A percentile compares a stretch with the other conserved stretches of the same genome.
phyloP scores from a whole-genome alignment of 1,140 invertebrate species.

The Euura saliciscinereae region DNA sequence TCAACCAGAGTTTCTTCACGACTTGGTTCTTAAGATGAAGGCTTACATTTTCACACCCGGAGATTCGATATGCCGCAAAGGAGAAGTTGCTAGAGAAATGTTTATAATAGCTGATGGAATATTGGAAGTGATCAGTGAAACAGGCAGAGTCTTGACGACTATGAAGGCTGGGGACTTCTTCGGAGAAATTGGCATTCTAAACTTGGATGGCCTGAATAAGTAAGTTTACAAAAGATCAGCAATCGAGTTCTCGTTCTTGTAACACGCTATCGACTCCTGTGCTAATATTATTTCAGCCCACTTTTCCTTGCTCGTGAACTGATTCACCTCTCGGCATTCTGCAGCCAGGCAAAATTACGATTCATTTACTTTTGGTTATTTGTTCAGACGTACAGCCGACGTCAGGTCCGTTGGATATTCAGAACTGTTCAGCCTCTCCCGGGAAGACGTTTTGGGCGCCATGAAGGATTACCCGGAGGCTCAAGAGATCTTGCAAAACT shows the following conservation, averaged over 20 bases:
- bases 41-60: conserved; percentile 97
- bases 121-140: conserved; percentile 94
- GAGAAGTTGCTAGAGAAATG: conserved; percentile 95
- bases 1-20: conserved; percentile 95
- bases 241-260: too few relatives aligned
- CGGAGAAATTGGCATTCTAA: conserved; percentile 96
- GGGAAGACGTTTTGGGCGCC: conserved; percentile 92
- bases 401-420: conserved; percentile 95
- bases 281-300: neutral
- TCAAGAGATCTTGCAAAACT: conserved; percentile 87
- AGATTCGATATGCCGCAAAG: conserved; percentile 94
- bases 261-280: conserved; percentile 9
- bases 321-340: neutral
- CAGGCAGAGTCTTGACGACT: conserved; percentile 88
- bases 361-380: conserved; percentile 17
- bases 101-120: conserved; percentile 98
- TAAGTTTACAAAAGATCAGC: conserved; percentile 57
- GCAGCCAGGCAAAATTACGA: conserved; percentile 3
- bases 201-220: conserved; percentile 95
- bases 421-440: conserved; percentile 91
- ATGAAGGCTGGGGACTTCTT: conserved; percentile 99
- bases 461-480: conserved; percentile 98
- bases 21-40: conserved; percentile 97
- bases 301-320: too few relatives aligned
- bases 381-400: conserved; percentile 88